Percentiles rank a stretch among this genome's conserved stretches.
These are phyloP conservation scores for Zaprionus lineosus DNA, from an alignment of 2,888 invertebrate genomes.

Conservation along the genomic window DNA sequence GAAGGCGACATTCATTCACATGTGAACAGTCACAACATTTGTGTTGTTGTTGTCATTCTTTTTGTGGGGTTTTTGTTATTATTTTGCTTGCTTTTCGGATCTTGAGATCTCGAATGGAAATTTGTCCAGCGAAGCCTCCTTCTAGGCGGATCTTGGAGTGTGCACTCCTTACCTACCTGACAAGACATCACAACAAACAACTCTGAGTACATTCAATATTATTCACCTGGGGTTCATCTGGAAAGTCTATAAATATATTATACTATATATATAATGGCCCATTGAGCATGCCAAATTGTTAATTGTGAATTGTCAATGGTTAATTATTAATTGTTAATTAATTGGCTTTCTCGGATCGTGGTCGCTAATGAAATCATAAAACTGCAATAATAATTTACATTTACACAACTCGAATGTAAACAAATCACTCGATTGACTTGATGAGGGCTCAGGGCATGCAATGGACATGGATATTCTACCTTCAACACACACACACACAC, in stretches of 20 bases:
- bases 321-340: too few relatives aligned
- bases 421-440: background rate
- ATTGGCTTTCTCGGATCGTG: slow-evolving; percentile 4
- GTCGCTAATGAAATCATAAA: slow-evolving; percentile 16
- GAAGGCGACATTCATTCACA: slow-evolving; percentile 47
- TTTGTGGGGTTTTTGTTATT: too few relatives aligned
- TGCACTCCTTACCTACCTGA: background rate
- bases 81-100: slow-evolving; percentile 6
- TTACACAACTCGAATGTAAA: background rate
- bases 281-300: slow-evolving; percentile 25
- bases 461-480: too few relatives aligned
- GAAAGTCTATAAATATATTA: background rate
- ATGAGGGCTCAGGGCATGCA: too few relatives aligned
- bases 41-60: background rate
- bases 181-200: slow-evolving; percentile 11
- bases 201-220: too few relatives aligned
- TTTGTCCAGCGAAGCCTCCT: slow-evolving; percentile 23
- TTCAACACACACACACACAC: background rate
- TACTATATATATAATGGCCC: background rate
- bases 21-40: slow-evolving; percentile 51
- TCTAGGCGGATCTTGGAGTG: slow-evolving; percentile 31
- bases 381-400: slow-evolving; percentile 2
- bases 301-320: slow-evolving; percentile 29
- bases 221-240: too few relatives aligned
- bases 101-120: slow-evolving; percentile 17